Conservation (phyloP, 2,888 invertebrate genomes). For the Diaphora mendica region DNA sequence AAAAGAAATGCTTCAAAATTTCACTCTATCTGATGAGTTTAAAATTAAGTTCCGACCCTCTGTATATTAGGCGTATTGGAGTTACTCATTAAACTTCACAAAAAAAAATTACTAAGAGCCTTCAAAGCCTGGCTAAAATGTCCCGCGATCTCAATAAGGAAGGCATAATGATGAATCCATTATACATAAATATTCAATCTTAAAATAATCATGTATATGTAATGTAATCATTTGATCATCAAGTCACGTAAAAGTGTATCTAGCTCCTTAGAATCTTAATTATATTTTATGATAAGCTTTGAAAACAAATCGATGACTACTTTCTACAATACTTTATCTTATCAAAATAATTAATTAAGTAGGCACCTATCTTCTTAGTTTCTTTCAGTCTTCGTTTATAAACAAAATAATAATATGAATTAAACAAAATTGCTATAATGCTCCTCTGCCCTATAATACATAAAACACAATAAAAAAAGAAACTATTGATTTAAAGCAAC, state of each 20-base stretch:
- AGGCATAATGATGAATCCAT: not conserved
- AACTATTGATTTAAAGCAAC: conserved; percentile 7
- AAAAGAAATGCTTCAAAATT: too few relatives aligned
- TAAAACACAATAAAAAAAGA: conserved; percentile 1
- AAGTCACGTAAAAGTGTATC: not conserved
- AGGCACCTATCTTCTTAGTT: not conserved
- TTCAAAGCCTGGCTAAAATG: not conserved
- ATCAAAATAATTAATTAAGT: not conserved
- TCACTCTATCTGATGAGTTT: too few relatives aligned
- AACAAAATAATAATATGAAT: not conserved
- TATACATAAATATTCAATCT: not conserved
- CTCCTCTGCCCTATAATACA: not conserved
- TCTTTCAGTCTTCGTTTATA: not conserved
- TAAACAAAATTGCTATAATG: not conserved
- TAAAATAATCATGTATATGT: not conserved
- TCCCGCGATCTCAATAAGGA: not conserved
- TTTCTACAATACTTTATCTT: not conserved
- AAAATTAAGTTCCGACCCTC: too few relatives aligned
- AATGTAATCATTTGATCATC: not conserved
- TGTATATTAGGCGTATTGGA: too few relatives aligned
- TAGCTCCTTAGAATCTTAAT: not conserved
- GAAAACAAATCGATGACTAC: not conserved
- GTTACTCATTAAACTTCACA: too few relatives aligned
- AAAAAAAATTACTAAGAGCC: not conserved
- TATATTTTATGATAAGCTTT: not conserved